These are phyloP conservation scores for Astreopora myriophthalma DNA, from an alignment of 64 coral and sea anemone species.

Conservation along the genomic window DNA sequence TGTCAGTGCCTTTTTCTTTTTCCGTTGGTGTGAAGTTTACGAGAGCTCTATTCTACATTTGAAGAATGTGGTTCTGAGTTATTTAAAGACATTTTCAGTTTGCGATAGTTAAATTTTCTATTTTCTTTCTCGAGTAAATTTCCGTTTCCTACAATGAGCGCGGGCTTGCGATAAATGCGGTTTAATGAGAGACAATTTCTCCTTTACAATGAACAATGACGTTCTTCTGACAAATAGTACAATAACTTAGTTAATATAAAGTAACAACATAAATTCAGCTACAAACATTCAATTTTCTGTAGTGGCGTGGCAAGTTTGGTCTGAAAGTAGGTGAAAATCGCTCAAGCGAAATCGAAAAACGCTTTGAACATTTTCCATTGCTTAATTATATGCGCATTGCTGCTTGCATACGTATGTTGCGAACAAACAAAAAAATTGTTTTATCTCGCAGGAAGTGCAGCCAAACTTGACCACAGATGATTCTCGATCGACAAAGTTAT, in stretches of 20 bases:
- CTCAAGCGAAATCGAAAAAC: conserved; percentile 58
- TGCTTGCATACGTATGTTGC: conserved; percentile 64
- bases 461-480: conserved; percentile 25
- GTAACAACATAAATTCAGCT: conserved; percentile 18
- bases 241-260: conserved; percentile 84
- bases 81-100: conserved; percentile 8
- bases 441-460: conserved; percentile 59
- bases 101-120: background rate
- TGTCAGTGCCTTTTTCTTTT: background rate
- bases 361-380: conserved; percentile 20
- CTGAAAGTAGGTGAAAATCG: background rate
- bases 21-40: conserved; percentile 1
- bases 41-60: background rate
- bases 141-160: conserved; percentile 85
- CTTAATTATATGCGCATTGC: conserved; percentile 88
- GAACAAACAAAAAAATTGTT: conserved; percentile 73
- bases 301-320: background rate
- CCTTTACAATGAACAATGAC: conserved; percentile 70
- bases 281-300: conserved; percentile 21
- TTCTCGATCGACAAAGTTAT: conserved; percentile 13
- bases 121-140: conserved; percentile 78
- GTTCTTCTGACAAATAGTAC: conserved; percentile 58
- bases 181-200: conserved; percentile 92
- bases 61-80: background rate
- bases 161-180: conserved; percentile 83